phyloP scores from a whole-genome alignment of 2,797 vertebrate species.

The Microctenopoma steveboyesi region DNA sequence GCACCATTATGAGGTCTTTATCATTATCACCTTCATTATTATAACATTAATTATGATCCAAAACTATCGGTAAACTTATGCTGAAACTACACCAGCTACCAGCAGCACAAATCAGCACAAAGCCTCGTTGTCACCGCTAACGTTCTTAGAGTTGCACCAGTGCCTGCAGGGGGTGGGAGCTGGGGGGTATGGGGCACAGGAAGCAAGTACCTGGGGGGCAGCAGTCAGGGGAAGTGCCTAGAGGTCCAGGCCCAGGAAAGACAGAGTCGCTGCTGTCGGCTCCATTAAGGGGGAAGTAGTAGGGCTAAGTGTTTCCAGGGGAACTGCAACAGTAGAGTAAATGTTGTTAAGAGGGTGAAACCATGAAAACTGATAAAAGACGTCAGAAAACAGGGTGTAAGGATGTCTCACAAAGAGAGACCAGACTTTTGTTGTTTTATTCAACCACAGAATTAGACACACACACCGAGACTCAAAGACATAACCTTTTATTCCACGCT shows the following conservation, averaged over 20 bases:
- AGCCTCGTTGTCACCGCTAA: constrained; percentile 25
- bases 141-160: constrained; percentile 73
- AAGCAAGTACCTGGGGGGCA: constrained; percentile 74
- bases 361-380: constrained; percentile 28
- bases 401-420: constrained; percentile 7
- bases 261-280: constrained; percentile 73
- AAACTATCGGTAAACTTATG: constrained; percentile 5
- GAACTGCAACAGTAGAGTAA: constrained; percentile 57
- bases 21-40: constrained; percentile 5
- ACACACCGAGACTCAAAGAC: neutral
- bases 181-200: constrained; percentile 70
- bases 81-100: constrained; percentile 28
- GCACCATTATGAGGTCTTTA: neutral
- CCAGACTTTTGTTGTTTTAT: neutral
- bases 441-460: neutral
- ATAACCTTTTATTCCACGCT: neutral
- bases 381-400: constrained; percentile 9
- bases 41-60: constrained; percentile 13
- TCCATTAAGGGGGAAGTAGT: constrained; percentile 53
- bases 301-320: constrained; percentile 68
- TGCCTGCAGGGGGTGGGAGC: constrained; percentile 69
- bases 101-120: constrained; percentile 54
- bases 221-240: constrained; percentile 84
- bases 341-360: constrained; percentile 49
- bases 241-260: constrained; percentile 77